phyloP scores from a whole-genome alignment of 2,888 invertebrate genomes.

The Epiblema foenella region DNA sequence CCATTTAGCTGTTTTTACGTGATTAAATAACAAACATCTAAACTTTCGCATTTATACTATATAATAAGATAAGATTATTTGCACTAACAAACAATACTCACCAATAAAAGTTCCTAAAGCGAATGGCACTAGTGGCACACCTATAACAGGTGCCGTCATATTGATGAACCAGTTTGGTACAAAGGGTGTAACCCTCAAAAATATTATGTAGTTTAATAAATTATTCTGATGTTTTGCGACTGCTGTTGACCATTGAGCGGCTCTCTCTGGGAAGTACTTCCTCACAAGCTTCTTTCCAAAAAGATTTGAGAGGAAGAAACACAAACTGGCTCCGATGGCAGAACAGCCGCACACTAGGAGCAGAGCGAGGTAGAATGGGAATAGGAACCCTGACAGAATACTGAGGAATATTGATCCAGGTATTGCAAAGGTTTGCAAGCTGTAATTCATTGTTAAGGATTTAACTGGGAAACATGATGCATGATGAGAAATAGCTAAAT shows the following conservation, averaged over 20 bases:
- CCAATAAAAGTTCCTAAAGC: constrained; percentile 98
- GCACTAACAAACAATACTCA: constrained; percentile 62
- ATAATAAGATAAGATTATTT: too few species aligned
- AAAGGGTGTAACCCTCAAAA: constrained; percentile 98
- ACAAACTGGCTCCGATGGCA: constrained; percentile 97
- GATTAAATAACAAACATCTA: too few species aligned
- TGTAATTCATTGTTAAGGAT: constrained; percentile 76
- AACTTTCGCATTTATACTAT: too few species aligned
- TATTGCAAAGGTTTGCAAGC: constrained; percentile 99
- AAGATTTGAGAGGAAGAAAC: constrained; percentile 96
- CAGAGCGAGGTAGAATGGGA: constrained; percentile 96
- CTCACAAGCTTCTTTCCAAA: constrained; percentile 94
- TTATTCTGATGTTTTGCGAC: constrained; percentile 94
- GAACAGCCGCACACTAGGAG: constrained; percentile 96
- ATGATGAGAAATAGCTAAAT: too few species aligned
- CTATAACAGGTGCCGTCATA: constrained; percentile 97
- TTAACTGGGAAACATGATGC: constrained; percentile 14
- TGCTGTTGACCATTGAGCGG: constrained; percentile 92
- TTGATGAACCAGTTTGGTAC: constrained; percentile 99
- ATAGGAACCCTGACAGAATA: constrained; percentile 98
- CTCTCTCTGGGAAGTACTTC: constrained; percentile 95
- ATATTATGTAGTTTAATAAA: constrained; percentile 97
- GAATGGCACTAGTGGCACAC: constrained; percentile 96
- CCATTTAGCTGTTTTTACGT: too few species aligned
- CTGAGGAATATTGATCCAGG: constrained; percentile 99